Evolutionary conservation across 2,797 vertebrate genomes (phyloP), one percentile per base, ranked within the genome.

Genomic region (Pteronotus mesoamericanus): DNA sequence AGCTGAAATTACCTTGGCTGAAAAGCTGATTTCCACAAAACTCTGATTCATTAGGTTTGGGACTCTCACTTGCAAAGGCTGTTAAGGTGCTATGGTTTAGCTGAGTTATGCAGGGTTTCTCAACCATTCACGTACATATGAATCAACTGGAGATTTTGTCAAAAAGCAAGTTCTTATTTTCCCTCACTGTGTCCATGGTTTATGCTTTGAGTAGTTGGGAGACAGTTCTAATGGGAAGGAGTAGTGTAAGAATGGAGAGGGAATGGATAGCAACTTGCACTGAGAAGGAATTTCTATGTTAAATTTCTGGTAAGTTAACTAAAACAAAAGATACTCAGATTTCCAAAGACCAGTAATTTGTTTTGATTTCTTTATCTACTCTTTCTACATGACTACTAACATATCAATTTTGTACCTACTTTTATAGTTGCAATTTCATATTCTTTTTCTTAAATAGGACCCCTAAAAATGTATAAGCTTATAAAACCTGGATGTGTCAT

Each of bases 1-100:
- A 80, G n/a, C 21, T 5, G 21, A 64, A 42, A 12, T 34, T 69
- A 26, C 57, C 10, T 53, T 46, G 53, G 61, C 6, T 61, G 26
- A 21, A 72, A 84, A 93, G 84, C 42, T 68, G 11, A 89, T 85
- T 89, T 87, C 51, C 34, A 21, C 26, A 80, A 42, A 79, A 16
- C 22, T 5, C 32, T 21, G 3, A 24, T 29, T 78, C 19, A 37
- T 82, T 46, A 61, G 21, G 24, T 34, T 66, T 32, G 55, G 11
- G 18, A 9, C 10, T 34, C 34, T 16, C 14, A 34, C 21, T 79
- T 34, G 18, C 55, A 51, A 18, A 79, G 51, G 24, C 48, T 24
- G 2, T 79, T 48, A n/a, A 75, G 15, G 24, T 42, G 6, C 37
- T 39, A 6, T 19, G 16, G 55, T 22, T 18, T 34, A 16, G 8